phyloP scores from a whole-genome alignment of 2,888 invertebrate species.

The Thumatha senex region DNA sequence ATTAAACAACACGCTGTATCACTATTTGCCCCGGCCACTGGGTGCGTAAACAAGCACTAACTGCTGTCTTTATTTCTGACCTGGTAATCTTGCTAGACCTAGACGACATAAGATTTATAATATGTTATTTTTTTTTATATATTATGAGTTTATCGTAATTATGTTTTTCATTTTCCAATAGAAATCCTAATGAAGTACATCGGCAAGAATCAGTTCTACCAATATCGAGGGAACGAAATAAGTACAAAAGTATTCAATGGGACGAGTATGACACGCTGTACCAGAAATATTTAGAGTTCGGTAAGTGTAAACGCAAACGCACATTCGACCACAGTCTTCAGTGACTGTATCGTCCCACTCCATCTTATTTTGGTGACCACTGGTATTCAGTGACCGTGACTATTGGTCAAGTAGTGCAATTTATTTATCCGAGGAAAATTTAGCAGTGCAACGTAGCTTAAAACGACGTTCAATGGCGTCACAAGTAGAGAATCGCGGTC shows the following conservation, averaged over 20 bases:
- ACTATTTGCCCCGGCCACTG: constrained; percentile 44
- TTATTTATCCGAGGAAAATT: no score
- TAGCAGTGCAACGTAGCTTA: no score
- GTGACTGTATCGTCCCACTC: no score
- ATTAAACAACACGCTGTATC: constrained; percentile 36
- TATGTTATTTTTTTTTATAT: no score
- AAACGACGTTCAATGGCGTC: no score
- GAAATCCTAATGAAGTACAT: constrained; percentile 94
- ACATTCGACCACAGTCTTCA: no score
- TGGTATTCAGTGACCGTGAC: no score
- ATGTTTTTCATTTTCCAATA: constrained; percentile 49
- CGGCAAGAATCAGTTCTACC: constrained; percentile 90
- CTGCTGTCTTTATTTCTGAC: constrained; percentile 3
- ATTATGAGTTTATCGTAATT: no score
- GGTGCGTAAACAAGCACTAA: constrained; percentile 31
- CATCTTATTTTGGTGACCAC: no score
- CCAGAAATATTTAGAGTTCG: constrained; percentile 96
- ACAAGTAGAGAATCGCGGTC: no score
- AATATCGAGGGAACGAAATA: constrained; percentile 92
- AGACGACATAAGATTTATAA: no score
- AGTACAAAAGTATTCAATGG: constrained; percentile 94
- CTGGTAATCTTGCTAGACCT: background rate
- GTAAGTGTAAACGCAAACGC: constrained; percentile 78
- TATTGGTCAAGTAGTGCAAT: no score
- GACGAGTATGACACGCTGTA: constrained; percentile 96